Percentiles rank a stretch among this genome's conserved stretches.
Evolutionary conservation across 2,888 invertebrate species (phyloP).

Genomic region (Eupsilia transversa): DNA sequence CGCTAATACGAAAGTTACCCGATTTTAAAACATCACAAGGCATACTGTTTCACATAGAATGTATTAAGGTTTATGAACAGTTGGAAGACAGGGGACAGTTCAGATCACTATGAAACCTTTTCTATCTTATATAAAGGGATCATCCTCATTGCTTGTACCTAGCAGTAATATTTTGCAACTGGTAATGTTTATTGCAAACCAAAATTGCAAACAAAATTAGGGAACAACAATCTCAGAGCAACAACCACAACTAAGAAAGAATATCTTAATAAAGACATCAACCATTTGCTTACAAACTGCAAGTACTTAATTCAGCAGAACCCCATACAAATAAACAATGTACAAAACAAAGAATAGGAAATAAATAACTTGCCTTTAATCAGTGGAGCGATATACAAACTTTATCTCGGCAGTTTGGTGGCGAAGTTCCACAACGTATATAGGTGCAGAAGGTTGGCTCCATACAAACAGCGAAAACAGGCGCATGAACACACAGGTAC

Average conservation of each 20-base stretch:
- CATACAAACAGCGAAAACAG: background rate
- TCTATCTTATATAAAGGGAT: too few species aligned
- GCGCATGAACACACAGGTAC: background rate
- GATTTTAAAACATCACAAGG: slow-evolving; percentile 58
- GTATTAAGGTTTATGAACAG: background rate
- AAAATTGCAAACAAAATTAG: background rate
- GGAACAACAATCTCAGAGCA: background rate
- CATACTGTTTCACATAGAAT: background rate
- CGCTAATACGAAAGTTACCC: slow-evolving; percentile 72
- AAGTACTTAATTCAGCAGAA: slow-evolving; percentile 9
- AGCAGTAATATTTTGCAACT: too few species aligned
- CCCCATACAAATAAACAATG: slow-evolving; percentile 24
- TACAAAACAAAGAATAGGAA: slow-evolving; percentile 45
- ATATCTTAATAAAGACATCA: background rate
- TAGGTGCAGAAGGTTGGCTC: background rate
- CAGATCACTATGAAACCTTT: background rate
- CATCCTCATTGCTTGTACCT: too few species aligned
- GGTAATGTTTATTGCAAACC: too few species aligned
- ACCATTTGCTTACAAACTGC: slow-evolving; percentile 22
- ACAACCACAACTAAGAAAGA: background rate
- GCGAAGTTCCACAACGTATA: slow-evolving; percentile 23
- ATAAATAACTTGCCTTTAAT: slow-evolving; percentile 54
- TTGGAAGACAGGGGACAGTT: background rate
- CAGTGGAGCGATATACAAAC: slow-evolving; percentile 48
- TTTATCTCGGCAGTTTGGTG: slow-evolving; percentile 57